Conservation (phyloP, 2,797 vertebrate species). For the Crenuchus spilurus region DNA sequence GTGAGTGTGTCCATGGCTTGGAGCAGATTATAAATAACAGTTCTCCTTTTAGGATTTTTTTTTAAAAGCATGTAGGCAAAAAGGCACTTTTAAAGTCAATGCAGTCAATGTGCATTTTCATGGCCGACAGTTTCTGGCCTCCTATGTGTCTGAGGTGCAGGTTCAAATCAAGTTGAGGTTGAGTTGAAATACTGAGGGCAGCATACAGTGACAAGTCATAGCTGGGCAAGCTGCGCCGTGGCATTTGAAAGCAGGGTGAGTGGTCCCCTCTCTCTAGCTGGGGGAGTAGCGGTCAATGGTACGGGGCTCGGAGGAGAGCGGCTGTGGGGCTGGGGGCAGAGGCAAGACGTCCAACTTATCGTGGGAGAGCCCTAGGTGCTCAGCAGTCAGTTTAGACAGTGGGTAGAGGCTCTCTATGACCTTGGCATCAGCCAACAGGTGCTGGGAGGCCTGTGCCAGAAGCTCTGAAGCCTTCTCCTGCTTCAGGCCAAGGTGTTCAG, state of each 20-base stretch:
- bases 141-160: slow-evolving; percentile 74
- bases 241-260: slow-evolving; percentile 59
- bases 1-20: slow-evolving; percentile 71
- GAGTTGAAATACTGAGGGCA: slow-evolving; percentile 77
- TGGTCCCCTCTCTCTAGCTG: slow-evolving; percentile 76
- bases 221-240: slow-evolving; percentile 25
- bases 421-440: slow-evolving; percentile 92
- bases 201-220: slow-evolving; percentile 74
- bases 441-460: slow-evolving; percentile 88
- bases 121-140: slow-evolving; percentile 67
- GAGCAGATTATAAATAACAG: slow-evolving; percentile 68
- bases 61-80: slow-evolving; percentile 68
- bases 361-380: slow-evolving; percentile 91
- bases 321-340: slow-evolving; percentile 80
- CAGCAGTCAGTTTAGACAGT: slow-evolving; percentile 90
- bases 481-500: slow-evolving; percentile 94
- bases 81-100: slow-evolving; percentile 77
- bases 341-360: slow-evolving; percentile 92
- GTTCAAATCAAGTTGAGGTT: slow-evolving; percentile 63
- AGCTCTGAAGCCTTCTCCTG: slow-evolving; percentile 91
- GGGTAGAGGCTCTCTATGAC: slow-evolving; percentile 95
- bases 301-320: slow-evolving; percentile 81
- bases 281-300: slow-evolving; percentile 95
- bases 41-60: slow-evolving; percentile 69
- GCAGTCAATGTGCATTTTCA: slow-evolving; percentile 66